Conservation (phyloP, 1,140 invertebrate species). For the Sinella curviseta region DNA sequence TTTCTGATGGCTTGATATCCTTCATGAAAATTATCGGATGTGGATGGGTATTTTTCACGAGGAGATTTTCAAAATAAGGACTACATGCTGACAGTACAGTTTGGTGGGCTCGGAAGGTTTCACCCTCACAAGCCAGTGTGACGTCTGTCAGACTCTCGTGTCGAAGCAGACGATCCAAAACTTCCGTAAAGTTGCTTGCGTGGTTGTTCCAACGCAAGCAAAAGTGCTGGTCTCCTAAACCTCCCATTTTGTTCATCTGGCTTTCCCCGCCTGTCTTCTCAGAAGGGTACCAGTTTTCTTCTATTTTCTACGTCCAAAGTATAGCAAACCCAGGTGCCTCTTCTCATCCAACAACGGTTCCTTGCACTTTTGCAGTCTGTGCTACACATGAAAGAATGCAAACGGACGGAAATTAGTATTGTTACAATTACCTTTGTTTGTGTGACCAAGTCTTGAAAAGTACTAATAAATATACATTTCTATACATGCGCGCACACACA, state of each 20-base stretch:
- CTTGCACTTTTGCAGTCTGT: background rate
- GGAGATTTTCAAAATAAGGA: slow-evolving; percentile 91
- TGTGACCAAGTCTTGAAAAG: too few relatives aligned
- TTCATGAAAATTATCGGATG: slow-evolving; percentile 89
- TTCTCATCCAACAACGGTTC: background rate
- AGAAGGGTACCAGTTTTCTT: background rate
- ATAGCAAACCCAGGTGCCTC: too few relatives aligned
- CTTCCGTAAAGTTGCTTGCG: slow-evolving; percentile 78
- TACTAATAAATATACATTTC: background rate
- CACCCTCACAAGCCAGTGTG: slow-evolving; percentile 86
- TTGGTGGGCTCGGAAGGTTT: slow-evolving; percentile 88
- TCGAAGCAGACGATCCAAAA: slow-evolving; percentile 79
- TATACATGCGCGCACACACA: background rate
- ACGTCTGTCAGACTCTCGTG: slow-evolving; percentile 86
- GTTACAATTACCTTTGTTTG: too few relatives aligned
- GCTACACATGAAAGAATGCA: background rate
- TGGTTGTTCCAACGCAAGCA: slow-evolving; percentile 93
- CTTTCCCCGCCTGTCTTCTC: background rate
- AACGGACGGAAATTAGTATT: background rate
- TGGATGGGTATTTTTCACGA: slow-evolving; percentile 84
- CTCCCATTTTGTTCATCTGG: slow-evolving; percentile 10
- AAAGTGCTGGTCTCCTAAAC: slow-evolving; percentile 74
- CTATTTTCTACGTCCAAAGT: too few relatives aligned
- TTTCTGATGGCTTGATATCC: slow-evolving; percentile 82
- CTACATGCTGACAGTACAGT: slow-evolving; percentile 90